Base-by-base conservation (phyloP, 2,888 invertebrate species). In the Caenorhabditis japonica region DNA sequence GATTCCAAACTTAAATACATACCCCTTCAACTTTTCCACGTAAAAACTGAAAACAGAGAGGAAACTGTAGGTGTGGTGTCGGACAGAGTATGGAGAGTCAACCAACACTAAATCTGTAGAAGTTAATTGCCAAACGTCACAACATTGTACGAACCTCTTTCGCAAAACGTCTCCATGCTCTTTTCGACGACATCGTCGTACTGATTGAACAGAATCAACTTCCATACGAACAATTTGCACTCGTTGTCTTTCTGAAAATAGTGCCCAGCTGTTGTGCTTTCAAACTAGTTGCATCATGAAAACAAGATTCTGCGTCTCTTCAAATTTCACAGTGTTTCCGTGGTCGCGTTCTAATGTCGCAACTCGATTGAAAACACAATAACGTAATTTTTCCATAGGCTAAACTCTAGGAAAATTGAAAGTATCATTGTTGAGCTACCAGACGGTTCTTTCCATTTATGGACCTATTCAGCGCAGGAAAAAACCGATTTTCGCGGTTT, bases 81-180 rank as follows among this genome's bases (percentile, higher is more conserved):
- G 53, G 5, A 74, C 43, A 5, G 41, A 46, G 15, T 23, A 33
- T 7, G 74, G 74, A 10, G 68, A 52, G 3, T 68, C 61, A 17
- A 74, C 58, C 43, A 52, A 33, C 38, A 68, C 68, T 58, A 61
- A 58, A 68, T 68, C 46, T 68, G 62, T 53, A 61, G 17, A 59
- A 46, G 33, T 59, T 52, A 59, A 49, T 46, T 53, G 46, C n/a
- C 27, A 47, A 41, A 55, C 55, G 23, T 55, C 39, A 55, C 60
- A 49, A 60, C 47, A 61, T 17, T 21, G 10, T 21, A 21, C 60
- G 8, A 41, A 70, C 64, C 74, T 62, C 74, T 51, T 41, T 74
- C 74, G 27, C 68, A 74, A 44, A 74, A 74, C 1, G 61, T 58
- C 17, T 68, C 59, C 55, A 74, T 74, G 30, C 68, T 61, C 21